Percentiles rank a stretch among this genome's conserved stretches.
Evolutionary conservation across 2,797 vertebrate species (phyloP).

Genomic region (Neomorphus geoffroyi): DNA sequence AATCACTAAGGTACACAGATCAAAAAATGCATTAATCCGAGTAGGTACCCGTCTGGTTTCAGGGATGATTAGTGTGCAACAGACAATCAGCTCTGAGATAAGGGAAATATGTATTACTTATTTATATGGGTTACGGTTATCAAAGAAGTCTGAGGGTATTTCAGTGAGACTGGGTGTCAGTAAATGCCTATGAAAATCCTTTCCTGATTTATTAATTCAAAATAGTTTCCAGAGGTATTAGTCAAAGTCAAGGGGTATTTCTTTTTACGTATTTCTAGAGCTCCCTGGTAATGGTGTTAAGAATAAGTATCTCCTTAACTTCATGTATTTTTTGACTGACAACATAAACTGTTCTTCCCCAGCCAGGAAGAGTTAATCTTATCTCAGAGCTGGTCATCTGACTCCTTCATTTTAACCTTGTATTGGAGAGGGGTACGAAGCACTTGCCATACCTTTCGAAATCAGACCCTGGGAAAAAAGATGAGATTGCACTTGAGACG

Average conservation of each 20-base stretch:
- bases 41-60: background rate
- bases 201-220: background rate
- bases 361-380: background rate
- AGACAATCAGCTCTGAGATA: background rate
- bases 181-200: background rate
- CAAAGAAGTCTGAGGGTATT: background rate
- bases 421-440: background rate
- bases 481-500: background rate
- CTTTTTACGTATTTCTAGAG: background rate
- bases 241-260: background rate
- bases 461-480: background rate
- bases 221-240: background rate
- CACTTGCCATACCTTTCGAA: background rate
- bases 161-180: background rate
- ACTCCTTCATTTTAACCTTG: background rate
- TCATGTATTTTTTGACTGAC: background rate
- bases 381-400: background rate
- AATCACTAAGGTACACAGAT: background rate
- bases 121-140: background rate
- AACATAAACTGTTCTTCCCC: background rate
- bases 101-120: background rate
- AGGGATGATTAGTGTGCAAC: background rate
- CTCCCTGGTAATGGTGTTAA: background rate
- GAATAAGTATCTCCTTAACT: background rate
- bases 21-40: background rate